phyloP scores from a whole-genome alignment of 1,140 invertebrate species.

The Rhagoletis pomonella region DNA sequence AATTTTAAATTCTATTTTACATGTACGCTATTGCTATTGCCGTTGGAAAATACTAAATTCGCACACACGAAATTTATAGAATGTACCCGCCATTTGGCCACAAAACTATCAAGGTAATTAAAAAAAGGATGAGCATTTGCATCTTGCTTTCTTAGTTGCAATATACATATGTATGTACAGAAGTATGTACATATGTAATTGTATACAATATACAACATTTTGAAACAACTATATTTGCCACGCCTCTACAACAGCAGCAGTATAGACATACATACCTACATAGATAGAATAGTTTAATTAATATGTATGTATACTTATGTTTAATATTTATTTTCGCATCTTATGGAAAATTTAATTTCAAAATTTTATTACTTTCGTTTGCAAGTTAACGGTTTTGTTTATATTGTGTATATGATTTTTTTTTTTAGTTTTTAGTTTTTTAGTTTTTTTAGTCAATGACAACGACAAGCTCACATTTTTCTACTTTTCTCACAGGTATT shows the following conservation, averaged over 20 bases:
- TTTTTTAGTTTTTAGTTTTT: too few species aligned
- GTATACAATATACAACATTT: neutral
- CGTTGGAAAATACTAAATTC: neutral
- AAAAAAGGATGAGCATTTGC: slow-evolving; percentile 1
- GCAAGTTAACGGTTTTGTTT: too few species aligned
- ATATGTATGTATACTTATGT: too few species aligned
- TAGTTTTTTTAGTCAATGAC: too few species aligned
- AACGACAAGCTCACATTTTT: too few species aligned
- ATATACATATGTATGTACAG: neutral
- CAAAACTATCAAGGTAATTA: slow-evolving; percentile 74
- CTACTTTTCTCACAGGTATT: too few species aligned
- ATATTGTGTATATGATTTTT: too few species aligned
- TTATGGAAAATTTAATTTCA: too few species aligned
- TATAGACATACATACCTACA: slow-evolving; percentile 23
- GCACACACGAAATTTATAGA: slow-evolving; percentile 57
- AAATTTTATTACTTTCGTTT: too few species aligned
- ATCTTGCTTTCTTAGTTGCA: neutral
- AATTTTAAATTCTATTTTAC: neutral
- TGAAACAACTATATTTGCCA: slow-evolving; percentile 1
- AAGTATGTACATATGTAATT: neutral
- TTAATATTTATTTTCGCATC: too few species aligned
- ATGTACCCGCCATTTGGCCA: slow-evolving; percentile 75
- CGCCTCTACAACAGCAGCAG: neutral
- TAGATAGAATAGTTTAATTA: neutral
- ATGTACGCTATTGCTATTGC: neutral